Base-by-base conservation (phyloP, 2,113 vertebrate genomes). In the Eulemur rufifrons region DNA sequence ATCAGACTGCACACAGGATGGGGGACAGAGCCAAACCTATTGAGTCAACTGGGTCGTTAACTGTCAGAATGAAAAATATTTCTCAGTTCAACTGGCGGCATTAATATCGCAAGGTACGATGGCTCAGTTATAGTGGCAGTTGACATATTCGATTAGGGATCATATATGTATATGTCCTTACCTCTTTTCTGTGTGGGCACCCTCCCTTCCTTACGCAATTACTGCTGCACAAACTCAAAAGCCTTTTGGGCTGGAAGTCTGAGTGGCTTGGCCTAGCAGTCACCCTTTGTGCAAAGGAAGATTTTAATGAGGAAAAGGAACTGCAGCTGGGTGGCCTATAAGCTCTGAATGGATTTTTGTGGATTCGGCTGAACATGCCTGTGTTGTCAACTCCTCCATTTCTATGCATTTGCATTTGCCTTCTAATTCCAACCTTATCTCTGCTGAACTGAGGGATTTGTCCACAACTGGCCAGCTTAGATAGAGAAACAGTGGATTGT, bases 361-460 rank as follows among this genome's bases (percentile, higher is more conserved):
- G 85, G 50, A 66, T 77, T 95, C 1, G 0, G 20, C 45, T 45
- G 18, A 92, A 96, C 87, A 94, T 50, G n/a, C 32, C 74, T 83
- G 13, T 64, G 42, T 42, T 84, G 63, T 89, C 56, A 89, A 71
- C 8, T 27, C 20, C 61, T 87, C 76, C 23, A 14, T 69, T 96
- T 88, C 85, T 88, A 18, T 54, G 71, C 3, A 27, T 90, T 96
- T 97, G 81, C 45, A 91, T 95, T 89, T 85, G 63, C 96, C 83
- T 97, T 97, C 52, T 97, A 90, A 94, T 90, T 95, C 59, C 64
- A 94, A 77, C 25, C 64, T 95, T 95, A 92, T 94, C 88, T 88
- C 81, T 88, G 87, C 54, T 63, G 54, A 95, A 71, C 89, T 81
- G 91, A 87, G 74, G 78, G 84, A 89, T 90, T 71, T 96, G 39